phyloP scores from a whole-genome alignment of 92 coral and sea anemone species.

The Muricea muricata region DNA sequence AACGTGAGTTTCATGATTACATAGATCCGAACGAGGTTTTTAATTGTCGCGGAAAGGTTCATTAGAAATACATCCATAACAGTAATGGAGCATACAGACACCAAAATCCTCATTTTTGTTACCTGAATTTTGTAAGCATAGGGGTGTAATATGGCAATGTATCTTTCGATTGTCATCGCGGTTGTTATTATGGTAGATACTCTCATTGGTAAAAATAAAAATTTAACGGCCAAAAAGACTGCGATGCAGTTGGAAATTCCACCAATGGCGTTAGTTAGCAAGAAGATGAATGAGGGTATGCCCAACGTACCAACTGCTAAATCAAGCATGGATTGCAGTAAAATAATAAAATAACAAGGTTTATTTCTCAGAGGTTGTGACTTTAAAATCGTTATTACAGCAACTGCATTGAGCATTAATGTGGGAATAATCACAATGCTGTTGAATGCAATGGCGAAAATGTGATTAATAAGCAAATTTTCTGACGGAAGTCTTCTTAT shows the following conservation, averaged over 20 bases:
- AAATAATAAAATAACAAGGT: too few relatives aligned
- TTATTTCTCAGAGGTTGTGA: too few relatives aligned
- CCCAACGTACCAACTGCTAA: too few relatives aligned
- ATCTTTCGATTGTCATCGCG: constrained; percentile 33
- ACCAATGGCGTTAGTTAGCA: constrained; percentile 1
- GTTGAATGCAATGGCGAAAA: constrained; percentile 5
- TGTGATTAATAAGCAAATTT: constrained; percentile 25
- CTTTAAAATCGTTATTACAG: too few relatives aligned
- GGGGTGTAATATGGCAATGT: constrained; percentile 38
- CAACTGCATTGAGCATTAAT: too few relatives aligned
- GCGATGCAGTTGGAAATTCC: constrained; percentile 22
- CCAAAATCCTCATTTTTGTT: constrained; percentile 24
- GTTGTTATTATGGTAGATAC: constrained; percentile 10
- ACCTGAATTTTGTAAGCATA: constrained; percentile 35
- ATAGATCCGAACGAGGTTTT: background rate
- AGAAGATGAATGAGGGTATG: constrained; percentile 17
- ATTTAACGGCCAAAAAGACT: background rate
- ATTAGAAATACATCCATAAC: background rate
- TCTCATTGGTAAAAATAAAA: background rate
- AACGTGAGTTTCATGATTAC: background rate
- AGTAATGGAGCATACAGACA: background rate
- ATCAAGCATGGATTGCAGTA: too few relatives aligned
- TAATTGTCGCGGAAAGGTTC: background rate
- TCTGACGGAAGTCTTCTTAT: constrained; percentile 32
- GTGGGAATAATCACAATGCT: too few relatives aligned